phyloP scores from a whole-genome alignment of 2,797 vertebrate genomes.

The Champsocephalus gunnari region DNA sequence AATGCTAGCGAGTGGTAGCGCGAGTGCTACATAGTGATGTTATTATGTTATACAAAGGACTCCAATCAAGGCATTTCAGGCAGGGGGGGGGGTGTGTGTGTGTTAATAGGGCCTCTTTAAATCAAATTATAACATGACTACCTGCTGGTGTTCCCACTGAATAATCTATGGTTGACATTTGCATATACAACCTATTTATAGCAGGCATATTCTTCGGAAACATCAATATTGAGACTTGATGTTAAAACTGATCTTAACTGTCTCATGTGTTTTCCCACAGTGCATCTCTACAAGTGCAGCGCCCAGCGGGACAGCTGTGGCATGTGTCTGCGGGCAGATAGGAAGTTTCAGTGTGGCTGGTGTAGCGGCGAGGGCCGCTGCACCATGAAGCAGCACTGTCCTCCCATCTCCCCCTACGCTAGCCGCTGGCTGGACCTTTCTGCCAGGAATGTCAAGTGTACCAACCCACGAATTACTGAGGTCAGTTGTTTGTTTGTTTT shows the following conservation, averaged over 20 bases:
- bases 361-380: constrained; percentile 90
- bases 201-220: not conserved
- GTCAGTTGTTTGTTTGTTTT: constrained; percentile 73
- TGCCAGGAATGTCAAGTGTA: constrained; percentile 91
- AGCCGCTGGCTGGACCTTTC: constrained; percentile 92
- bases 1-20: too few relatives aligned
- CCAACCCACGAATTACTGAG: constrained; percentile 95
- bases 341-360: constrained; percentile 95
- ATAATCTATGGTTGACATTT: not conserved
- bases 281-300: constrained; percentile 95
- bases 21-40: too few relatives aligned
- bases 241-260: not conserved
- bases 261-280: constrained; percentile 75
- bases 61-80: too few relatives aligned
- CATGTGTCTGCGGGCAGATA: constrained; percentile 93
- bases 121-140: not conserved
- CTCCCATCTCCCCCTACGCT: constrained; percentile 72
- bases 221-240: not conserved
- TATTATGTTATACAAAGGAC: too few relatives aligned
- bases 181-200: not conserved
- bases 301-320: constrained; percentile 97
- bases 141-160: not conserved
- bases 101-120: not conserved
- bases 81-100: too few relatives aligned
- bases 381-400: constrained; percentile 91